These are phyloP conservation scores for Gymnoscopelus braueri DNA, from an alignment of 2,797 vertebrate species.

Conservation along the genomic window DNA sequence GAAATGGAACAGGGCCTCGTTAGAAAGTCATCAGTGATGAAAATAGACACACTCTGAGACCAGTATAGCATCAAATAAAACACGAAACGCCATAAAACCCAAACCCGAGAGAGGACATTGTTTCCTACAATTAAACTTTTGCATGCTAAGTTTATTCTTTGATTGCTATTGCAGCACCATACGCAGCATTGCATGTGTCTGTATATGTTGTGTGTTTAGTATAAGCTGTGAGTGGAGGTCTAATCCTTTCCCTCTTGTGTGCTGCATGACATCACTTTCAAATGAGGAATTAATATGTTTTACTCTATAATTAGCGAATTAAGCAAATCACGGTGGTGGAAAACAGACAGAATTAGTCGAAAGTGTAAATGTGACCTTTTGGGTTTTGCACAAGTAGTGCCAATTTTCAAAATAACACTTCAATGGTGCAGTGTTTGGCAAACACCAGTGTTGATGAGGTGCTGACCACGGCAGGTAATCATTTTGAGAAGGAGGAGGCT, in stretches of 20 bases:
- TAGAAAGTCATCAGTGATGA: conserved; percentile 58
- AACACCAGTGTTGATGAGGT: too few species aligned
- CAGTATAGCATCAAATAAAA: conserved; percentile 71
- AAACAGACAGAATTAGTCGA: too few species aligned
- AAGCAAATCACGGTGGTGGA: too few species aligned
- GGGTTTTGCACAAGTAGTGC: too few species aligned
- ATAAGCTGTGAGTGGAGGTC: neutral
- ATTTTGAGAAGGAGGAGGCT: too few species aligned
- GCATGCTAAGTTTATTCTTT: conserved; percentile 45
- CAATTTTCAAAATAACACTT: too few species aligned
- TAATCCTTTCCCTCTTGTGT: conserved; percentile 11
- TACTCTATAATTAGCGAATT: too few species aligned
- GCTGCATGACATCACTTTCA: neutral
- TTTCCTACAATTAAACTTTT: conserved; percentile 74
- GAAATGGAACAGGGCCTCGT: conserved; percentile 67
- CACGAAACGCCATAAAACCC: conserved; percentile 61
- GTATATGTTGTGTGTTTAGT: conserved; percentile 14
- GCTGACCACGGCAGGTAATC: too few species aligned
- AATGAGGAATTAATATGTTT: too few species aligned
- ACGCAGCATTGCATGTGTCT: conserved; percentile 11
- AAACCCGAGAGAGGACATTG: conserved; percentile 48
- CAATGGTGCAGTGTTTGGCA: too few species aligned
- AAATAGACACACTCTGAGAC: conserved; percentile 67
- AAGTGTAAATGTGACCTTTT: too few species aligned
- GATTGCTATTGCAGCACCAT: conserved; percentile 38